Evolutionary conservation across 2,113 vertebrate species (phyloP).

Genomic region (Ariopsis seemanni): DNA sequence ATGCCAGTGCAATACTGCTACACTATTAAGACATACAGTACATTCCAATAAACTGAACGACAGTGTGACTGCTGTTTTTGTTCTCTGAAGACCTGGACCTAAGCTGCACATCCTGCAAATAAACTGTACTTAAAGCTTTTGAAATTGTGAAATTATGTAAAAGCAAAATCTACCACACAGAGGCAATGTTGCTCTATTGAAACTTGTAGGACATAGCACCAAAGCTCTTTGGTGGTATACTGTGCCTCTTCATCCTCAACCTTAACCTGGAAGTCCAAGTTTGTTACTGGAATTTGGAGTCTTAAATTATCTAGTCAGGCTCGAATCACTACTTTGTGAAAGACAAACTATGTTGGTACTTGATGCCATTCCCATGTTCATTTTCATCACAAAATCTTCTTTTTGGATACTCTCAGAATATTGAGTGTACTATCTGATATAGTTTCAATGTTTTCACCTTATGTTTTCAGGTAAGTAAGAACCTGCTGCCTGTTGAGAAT

Average conservation of each 20-base stretch:
- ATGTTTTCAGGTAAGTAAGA: neutral
- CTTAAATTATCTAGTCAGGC: neutral
- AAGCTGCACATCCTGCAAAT: neutral
- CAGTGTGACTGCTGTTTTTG: neutral
- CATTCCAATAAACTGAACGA: neutral
- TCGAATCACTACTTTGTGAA: neutral
- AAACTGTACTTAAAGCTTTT: neutral
- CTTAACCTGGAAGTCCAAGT: neutral
- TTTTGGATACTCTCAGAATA: neutral
- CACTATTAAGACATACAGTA: neutral
- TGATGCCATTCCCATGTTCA: neutral
- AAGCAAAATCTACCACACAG: conserved; percentile 6
- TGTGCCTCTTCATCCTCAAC: neutral
- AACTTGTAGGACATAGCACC: neutral
- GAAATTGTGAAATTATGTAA: neutral
- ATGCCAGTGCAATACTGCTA: neutral
- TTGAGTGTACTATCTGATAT: neutral
- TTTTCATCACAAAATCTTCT: neutral
- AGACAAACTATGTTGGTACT: neutral
- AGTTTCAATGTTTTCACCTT: neutral
- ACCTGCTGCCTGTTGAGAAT: neutral
- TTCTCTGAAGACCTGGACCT: neutral
- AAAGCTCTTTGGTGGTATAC: neutral
- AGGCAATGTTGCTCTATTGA: conserved; percentile 16
- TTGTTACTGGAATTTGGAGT: neutral